Conservation (phyloP, 2,113 vertebrate genomes). For the Erythrocebus patas region DNA sequence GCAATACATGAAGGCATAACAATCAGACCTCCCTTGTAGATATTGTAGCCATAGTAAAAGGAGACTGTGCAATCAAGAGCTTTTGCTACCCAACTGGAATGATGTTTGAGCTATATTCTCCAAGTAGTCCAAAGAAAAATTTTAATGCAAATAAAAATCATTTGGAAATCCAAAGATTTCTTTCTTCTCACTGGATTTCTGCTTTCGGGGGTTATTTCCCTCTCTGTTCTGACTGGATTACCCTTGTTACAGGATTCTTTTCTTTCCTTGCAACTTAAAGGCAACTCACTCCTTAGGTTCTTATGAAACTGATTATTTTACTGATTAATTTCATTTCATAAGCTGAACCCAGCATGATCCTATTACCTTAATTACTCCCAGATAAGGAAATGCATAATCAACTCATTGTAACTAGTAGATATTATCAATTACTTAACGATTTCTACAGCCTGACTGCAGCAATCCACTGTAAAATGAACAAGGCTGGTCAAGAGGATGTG, state of each 20-base stretch:
- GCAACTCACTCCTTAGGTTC: background rate
- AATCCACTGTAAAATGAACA: background rate
- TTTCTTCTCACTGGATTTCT: background rate
- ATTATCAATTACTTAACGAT: background rate
- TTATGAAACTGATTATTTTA: slow-evolving; percentile 43
- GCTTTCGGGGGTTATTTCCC: background rate
- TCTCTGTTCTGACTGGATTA: slow-evolving; percentile 18
- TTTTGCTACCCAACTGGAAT: background rate
- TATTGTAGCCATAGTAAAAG: background rate
- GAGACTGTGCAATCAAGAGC: background rate
- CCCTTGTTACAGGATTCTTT: background rate
- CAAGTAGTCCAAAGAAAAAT: background rate
- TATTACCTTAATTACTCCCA: background rate
- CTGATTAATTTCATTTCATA: slow-evolving; percentile 20
- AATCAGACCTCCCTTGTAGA: background rate
- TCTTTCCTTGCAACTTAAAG: slow-evolving; percentile 14
- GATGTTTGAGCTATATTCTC: background rate
- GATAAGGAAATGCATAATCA: background rate
- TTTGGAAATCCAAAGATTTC: background rate
- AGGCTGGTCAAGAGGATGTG: background rate
- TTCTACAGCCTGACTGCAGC: background rate
- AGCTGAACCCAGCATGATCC: background rate
- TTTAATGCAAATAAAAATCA: background rate
- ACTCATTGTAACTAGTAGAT: background rate
- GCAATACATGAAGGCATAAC: background rate